Evolutionary conservation across 2,888 invertebrate species (phyloP).

Genomic region (Ligdia adustata): DNA sequence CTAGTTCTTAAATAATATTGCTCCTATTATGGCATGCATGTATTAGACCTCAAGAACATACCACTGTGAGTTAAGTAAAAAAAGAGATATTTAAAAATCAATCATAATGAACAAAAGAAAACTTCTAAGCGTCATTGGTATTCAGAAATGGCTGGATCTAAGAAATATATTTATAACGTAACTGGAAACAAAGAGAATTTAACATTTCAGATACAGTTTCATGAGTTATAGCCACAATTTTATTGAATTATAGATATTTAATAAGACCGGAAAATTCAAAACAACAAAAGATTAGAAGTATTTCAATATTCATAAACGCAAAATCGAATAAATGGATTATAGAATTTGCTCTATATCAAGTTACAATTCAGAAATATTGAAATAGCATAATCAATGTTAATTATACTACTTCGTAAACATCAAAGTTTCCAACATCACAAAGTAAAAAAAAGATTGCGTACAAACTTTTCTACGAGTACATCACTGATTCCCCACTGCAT

Average conservation of each 20-base stretch:
- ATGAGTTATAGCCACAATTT: slow-evolving; percentile 14
- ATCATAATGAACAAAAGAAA: background rate
- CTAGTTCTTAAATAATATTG: too few species aligned
- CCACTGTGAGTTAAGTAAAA: too few species aligned
- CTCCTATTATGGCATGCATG: too few species aligned
- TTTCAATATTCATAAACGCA: slow-evolving; percentile 57
- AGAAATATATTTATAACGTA: slow-evolving; percentile 8
- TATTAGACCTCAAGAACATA: too few species aligned
- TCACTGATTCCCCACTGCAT: too few species aligned
- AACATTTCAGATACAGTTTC: slow-evolving; percentile 8
- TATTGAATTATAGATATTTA: slow-evolving; percentile 32
- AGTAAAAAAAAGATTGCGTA: too few species aligned
- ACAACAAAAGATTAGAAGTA: slow-evolving; percentile 37
- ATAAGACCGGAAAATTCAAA: slow-evolving; percentile 31
- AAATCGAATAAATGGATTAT: slow-evolving; percentile 52
- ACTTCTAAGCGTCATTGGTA: slow-evolving; percentile 20
- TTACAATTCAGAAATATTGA: too few species aligned
- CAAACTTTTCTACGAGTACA: too few species aligned
- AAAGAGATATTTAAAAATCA: too few species aligned
- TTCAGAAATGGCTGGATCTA: slow-evolving; percentile 15
- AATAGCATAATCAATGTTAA: too few species aligned
- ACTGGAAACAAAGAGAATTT: slow-evolving; percentile 8
- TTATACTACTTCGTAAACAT: too few species aligned
- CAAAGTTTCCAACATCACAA: too few species aligned
- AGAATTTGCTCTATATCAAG: slow-evolving; percentile 33